phyloP scores from a whole-genome alignment of 2,797 vertebrate species.

The Anolis apletophallus region DNA sequence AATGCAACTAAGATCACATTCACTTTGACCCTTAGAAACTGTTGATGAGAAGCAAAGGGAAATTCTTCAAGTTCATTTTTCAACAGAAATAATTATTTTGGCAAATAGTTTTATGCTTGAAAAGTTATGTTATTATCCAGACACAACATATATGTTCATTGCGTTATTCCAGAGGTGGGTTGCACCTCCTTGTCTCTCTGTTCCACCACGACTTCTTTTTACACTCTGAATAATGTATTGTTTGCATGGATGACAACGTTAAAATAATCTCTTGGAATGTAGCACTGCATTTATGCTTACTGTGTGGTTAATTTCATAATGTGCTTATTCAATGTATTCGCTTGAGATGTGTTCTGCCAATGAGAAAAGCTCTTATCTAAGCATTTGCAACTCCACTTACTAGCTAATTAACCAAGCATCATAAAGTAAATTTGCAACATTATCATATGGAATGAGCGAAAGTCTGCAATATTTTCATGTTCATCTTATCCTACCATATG shows the following conservation, averaged over 20 bases:
- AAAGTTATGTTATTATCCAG: conserved; percentile 36
- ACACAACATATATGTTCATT: conserved; percentile 53
- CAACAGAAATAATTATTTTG: conserved; percentile 46
- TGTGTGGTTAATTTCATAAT: conserved; percentile 44
- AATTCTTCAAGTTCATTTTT: conserved; percentile 49
- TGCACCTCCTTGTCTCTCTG: neutral
- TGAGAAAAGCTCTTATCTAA: conserved; percentile 18
- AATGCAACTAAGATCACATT: conserved; percentile 9
- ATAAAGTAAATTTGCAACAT: conserved; percentile 2
- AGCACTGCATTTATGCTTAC: conserved; percentile 28
- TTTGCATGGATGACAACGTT: conserved; percentile 35
- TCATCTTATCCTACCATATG: neutral
- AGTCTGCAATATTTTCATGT: neutral
- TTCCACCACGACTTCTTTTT: neutral
- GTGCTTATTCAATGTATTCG: conserved; percentile 22
- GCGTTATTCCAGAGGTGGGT: conserved; percentile 26
- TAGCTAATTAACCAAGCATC: conserved; percentile 18
- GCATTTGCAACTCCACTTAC: conserved; percentile 3
- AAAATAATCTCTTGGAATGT: conserved; percentile 25
- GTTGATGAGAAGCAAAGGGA: conserved; percentile 30
- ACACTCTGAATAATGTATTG: conserved; percentile 7
- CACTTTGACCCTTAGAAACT: conserved; percentile 14
- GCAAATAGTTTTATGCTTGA: conserved; percentile 40
- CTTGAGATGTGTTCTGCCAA: conserved; percentile 16
- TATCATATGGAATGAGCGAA: neutral